Conservation (phyloP, 2,797 vertebrate species). For the Paratrypauchen microcephalus region DNA sequence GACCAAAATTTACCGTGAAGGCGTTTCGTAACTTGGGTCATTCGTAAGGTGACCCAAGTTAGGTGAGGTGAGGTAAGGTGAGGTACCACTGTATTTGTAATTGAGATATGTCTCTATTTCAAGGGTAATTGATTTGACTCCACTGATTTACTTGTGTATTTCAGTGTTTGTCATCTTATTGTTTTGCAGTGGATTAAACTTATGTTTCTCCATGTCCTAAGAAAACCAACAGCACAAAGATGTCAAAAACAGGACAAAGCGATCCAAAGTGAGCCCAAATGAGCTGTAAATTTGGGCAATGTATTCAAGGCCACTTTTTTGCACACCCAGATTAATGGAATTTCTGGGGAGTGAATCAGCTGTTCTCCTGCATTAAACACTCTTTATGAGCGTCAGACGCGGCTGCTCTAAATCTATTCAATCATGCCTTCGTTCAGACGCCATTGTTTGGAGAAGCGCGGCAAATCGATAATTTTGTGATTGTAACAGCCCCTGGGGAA, state of each 20-base stretch:
- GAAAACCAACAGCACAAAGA: background rate
- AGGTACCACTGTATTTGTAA: no score
- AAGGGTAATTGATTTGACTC: no score
- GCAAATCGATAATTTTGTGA: slow-evolving; percentile 65
- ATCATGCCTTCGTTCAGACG: slow-evolving; percentile 49
- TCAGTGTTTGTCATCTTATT: background rate
- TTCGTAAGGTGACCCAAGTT: no score
- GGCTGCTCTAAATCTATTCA: slow-evolving; percentile 42
- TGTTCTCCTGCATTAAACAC: slow-evolving; percentile 10
- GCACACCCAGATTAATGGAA: background rate
- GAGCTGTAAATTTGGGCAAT: background rate
- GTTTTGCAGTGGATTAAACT: background rate
- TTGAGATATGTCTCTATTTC: no score
- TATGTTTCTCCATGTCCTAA: background rate
- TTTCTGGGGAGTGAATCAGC: slow-evolving; percentile 22
- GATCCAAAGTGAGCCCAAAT: background rate
- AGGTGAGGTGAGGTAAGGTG: no score
- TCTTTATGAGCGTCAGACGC: slow-evolving; percentile 32
- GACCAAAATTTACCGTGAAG: no score
- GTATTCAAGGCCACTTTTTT: background rate
- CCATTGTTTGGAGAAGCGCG: slow-evolving; percentile 55
- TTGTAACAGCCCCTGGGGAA: slow-evolving; percentile 50
- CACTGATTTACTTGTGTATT: no score
- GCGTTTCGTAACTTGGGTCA: no score
- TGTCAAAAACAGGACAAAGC: background rate